Conservation (phyloP, 1,140 invertebrate species). For the Lordiphosa clarofinis region DNA sequence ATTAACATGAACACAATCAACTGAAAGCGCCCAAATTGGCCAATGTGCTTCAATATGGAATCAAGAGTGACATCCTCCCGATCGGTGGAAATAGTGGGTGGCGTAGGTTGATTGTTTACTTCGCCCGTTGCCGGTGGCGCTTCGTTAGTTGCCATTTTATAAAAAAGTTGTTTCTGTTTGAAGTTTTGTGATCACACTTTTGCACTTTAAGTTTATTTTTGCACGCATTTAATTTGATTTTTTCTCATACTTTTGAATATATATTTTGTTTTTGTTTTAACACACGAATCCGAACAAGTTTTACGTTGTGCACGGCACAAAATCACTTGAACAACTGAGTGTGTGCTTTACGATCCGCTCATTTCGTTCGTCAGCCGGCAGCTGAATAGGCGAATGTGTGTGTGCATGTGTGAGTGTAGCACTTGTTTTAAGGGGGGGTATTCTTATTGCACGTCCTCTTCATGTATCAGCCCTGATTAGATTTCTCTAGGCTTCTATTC, state of each 20-base stretch:
- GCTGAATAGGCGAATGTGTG: conserved; percentile 2
- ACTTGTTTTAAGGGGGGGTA: too few relatives aligned
- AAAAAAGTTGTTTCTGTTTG: background rate
- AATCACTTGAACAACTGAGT: conserved; percentile 27
- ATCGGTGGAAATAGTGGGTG: conserved; percentile 30
- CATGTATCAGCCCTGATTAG: too few relatives aligned
- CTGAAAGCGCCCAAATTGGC: conserved; percentile 83
- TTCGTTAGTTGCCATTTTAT: conserved; percentile 44
- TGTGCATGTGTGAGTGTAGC: conserved; percentile 1
- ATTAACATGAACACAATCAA: conserved; percentile 81
- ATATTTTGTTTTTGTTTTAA: conserved; percentile 44
- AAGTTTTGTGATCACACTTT: conserved; percentile 9
- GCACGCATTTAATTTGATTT: conserved; percentile 6
- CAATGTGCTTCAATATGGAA: conserved; percentile 80
- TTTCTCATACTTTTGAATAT: conserved; percentile 32
- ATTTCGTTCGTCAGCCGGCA: conserved; percentile 3
- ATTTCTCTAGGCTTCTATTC: too few relatives aligned
- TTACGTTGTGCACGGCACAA: conserved; percentile 26
- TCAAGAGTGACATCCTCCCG: conserved; percentile 63
- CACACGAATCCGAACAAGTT: conserved; percentile 17
- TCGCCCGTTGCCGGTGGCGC: conserved; percentile 29
- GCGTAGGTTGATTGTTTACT: background rate
- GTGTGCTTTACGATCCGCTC: conserved; percentile 5
- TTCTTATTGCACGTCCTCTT: too few relatives aligned
- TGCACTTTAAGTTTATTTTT: conserved; percentile 34